These are phyloP conservation scores for Peromyscus eremicus DNA, from an alignment of 2,797 vertebrate genomes.

Conservation along the genomic window DNA sequence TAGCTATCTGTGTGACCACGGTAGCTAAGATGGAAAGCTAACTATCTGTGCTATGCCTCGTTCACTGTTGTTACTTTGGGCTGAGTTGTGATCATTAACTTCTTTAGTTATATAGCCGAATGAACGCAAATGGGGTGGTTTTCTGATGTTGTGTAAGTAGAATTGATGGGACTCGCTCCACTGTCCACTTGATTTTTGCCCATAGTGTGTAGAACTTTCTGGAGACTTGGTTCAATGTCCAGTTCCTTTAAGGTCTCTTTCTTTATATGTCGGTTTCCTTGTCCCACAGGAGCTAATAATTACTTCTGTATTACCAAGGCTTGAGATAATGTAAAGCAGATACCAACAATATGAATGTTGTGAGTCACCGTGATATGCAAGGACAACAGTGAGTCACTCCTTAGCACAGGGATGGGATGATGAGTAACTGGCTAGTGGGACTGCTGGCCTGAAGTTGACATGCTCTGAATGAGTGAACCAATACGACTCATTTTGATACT, in stretches of 20 bases:
- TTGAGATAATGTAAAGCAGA: slow-evolving; percentile 26
- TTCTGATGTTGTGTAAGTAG: not conserved
- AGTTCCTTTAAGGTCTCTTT: slow-evolving; percentile 16
- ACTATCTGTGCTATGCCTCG: not conserved
- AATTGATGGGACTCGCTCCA: not conserved
- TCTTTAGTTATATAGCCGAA: slow-evolving; percentile 8
- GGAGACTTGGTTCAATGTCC: slow-evolving; percentile 10
- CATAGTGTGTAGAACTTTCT: not conserved
- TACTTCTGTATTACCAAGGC: not conserved
- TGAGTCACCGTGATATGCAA: not conserved
- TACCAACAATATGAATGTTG: not conserved
- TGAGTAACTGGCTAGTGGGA: not conserved
- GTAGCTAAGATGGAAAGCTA: not conserved
- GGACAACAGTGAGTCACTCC: not conserved
- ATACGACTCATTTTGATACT: not conserved
- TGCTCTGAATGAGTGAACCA: not conserved
- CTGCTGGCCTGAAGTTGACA: not conserved
- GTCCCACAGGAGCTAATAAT: slow-evolving; percentile 9
- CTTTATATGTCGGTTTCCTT: slow-evolving; percentile 37
- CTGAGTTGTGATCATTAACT: slow-evolving; percentile 19
- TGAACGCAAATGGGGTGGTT: slow-evolving; percentile 7
- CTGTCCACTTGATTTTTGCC: not conserved
- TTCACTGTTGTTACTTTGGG: slow-evolving; percentile 11
- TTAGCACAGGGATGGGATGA: not conserved
- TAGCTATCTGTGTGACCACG: not conserved